phyloP scores from a whole-genome alignment of 2,888 invertebrate genomes.

The Leistus spinibarbis region DNA sequence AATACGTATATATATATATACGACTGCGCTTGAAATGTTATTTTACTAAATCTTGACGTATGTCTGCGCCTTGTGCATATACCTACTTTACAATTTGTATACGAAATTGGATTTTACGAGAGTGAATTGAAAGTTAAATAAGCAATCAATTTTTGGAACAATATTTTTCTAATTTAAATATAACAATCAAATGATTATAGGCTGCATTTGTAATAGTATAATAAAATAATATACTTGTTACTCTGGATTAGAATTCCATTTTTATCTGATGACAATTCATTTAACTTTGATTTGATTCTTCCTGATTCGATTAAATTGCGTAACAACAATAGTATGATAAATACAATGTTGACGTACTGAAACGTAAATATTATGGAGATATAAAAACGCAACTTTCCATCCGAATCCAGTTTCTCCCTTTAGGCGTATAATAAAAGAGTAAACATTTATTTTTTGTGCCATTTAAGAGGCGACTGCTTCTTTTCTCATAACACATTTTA shows the following conservation, averaged over 20 bases:
- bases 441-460: conserved; percentile 25
- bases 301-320: background rate
- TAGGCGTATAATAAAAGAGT: conserved; percentile 17
- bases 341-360: background rate
- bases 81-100: too few relatives aligned
- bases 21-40: background rate
- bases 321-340: too few relatives aligned
- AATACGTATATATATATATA: too few relatives aligned
- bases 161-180: too few relatives aligned
- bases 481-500: conserved; percentile 21
- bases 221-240: too few relatives aligned
- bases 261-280: background rate
- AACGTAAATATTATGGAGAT: background rate
- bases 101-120: background rate
- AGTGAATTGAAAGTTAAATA: background rate
- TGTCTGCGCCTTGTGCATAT: background rate
- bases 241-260: background rate
- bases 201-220: too few relatives aligned
- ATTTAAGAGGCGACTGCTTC: conserved; percentile 9
- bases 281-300: background rate
- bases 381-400: conserved; percentile 20
- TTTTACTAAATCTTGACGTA: background rate
- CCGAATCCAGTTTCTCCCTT: conserved; percentile 20
- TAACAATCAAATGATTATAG: too few relatives aligned
- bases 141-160: too few relatives aligned